phyloP scores from a whole-genome alignment of 64 coral and sea anemone genomes.

The Pocillopora verrucosa region DNA sequence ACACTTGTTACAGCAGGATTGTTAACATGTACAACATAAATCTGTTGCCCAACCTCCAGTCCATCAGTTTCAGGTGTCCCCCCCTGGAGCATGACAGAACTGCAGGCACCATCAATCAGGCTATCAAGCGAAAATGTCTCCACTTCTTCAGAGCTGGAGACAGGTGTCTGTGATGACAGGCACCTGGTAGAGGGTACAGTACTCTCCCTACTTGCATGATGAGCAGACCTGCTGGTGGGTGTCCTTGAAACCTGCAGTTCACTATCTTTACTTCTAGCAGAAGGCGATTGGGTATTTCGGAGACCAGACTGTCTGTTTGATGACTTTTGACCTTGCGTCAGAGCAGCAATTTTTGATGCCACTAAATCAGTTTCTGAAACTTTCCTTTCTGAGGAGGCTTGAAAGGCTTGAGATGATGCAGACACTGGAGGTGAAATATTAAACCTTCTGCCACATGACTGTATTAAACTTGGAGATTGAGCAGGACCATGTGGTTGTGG shows the following conservation, averaged over 20 bases:
- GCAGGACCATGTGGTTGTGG: background rate
- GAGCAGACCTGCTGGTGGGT: background rate
- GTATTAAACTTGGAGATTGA: background rate
- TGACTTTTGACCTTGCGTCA: slow-evolving; percentile 20
- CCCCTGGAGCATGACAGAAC: slow-evolving; percentile 32
- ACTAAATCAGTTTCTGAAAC: slow-evolving; percentile 38
- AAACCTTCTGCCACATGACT: slow-evolving; percentile 7
- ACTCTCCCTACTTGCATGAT: background rate
- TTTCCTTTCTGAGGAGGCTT: background rate
- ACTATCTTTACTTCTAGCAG: background rate
- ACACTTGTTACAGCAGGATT: slow-evolving; percentile 10
- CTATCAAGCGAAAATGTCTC: background rate
- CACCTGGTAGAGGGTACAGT: background rate
- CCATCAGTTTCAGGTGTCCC: slow-evolving; percentile 18
- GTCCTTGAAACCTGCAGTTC: background rate
- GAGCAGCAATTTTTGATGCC: slow-evolving; percentile 55
- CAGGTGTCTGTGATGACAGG: background rate
- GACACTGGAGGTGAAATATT: background rate
- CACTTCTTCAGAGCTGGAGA: background rate
- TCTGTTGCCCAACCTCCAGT: slow-evolving; percentile 50
- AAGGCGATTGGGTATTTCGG: too few species aligned
- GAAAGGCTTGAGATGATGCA: too few species aligned
- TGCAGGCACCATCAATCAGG: slow-evolving; percentile 2
- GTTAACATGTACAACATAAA: slow-evolving; percentile 64
- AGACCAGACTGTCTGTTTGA: background rate